phyloP scores from a whole-genome alignment of 2,113 vertebrate genomes.

The Pterocles gutturalis region DNA sequence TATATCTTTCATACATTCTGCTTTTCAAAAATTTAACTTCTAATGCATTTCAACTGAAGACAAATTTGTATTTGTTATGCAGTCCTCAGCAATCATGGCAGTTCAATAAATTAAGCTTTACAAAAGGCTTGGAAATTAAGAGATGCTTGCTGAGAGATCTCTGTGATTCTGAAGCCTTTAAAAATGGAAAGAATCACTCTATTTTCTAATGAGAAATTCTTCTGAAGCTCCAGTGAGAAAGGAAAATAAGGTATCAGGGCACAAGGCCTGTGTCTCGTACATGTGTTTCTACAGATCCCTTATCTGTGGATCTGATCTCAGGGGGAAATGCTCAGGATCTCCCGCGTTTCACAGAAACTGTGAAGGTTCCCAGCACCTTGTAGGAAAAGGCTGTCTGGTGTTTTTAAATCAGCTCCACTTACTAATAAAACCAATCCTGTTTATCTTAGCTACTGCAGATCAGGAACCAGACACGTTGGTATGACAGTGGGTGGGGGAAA shows the following conservation, averaged over 20 bases:
- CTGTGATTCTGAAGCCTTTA: background rate
- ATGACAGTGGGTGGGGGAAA: background rate
- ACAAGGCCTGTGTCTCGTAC: background rate
- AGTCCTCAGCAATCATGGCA: background rate
- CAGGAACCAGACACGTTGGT: background rate
- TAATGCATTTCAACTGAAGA: background rate
- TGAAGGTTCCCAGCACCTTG: background rate
- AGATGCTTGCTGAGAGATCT: slow-evolving; percentile 25
- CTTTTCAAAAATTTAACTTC: background rate
- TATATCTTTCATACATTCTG: background rate
- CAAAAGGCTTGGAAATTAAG: background rate
- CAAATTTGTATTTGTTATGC: background rate
- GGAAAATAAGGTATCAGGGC: background rate
- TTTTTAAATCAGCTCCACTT: background rate
- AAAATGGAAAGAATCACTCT: background rate
- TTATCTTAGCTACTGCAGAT: background rate
- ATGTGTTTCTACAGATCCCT: background rate
- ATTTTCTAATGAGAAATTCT: background rate
- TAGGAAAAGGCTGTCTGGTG: background rate
- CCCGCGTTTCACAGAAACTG: background rate
- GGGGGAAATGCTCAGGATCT: background rate
- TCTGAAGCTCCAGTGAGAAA: background rate
- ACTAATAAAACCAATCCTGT: background rate
- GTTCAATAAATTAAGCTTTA: background rate
- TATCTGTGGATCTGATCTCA: background rate